A percentile compares a stretch with the other conserved stretches of the same genome.
phyloP scores from a whole-genome alignment of 2,888 invertebrate species.

The Oeneis ivallda region DNA sequence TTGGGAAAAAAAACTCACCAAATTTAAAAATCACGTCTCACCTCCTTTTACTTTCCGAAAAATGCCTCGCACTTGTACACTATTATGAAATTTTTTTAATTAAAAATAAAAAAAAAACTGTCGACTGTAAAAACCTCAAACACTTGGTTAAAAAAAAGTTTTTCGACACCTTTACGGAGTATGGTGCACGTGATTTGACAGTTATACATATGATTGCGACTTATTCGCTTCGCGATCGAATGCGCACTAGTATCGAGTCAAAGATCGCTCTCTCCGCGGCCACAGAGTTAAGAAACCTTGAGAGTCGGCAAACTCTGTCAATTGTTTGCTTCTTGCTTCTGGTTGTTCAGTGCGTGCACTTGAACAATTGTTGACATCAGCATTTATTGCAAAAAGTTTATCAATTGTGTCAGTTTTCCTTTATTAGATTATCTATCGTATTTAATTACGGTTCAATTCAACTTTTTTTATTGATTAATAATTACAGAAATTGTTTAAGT shows the following conservation, averaged over 20 bases:
- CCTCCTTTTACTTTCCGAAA: constrained; percentile 27
- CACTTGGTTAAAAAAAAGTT: constrained; percentile 6
- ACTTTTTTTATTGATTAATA: too few relatives aligned
- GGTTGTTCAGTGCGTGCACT: constrained; percentile 8
- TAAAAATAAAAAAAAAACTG: constrained; percentile 24
- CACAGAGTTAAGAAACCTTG: constrained; percentile 51
- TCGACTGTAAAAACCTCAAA: background rate
- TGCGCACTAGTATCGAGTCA: constrained; percentile 57
- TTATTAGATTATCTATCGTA: too few relatives aligned
- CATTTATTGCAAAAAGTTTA: constrained; percentile 5
- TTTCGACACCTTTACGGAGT: too few relatives aligned
- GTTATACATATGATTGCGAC: constrained; percentile 51
- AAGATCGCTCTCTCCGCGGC: constrained; percentile 67
- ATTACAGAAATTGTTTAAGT: too few relatives aligned
- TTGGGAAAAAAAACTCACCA: constrained; percentile 14
- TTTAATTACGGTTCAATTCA: too few relatives aligned
- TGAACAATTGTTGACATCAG: constrained; percentile 5
- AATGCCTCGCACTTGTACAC: constrained; percentile 27
- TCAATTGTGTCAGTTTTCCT: constrained; percentile 14
- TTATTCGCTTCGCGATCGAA: constrained; percentile 49
- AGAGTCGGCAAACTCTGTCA: constrained; percentile 49
- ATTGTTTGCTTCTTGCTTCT: constrained; percentile 27
- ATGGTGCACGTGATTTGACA: constrained; percentile 53
- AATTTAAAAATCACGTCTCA: constrained; percentile 12
- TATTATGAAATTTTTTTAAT: background rate